Base-by-base conservation (phyloP, 2,113 vertebrate species). In the Corydoras sp. region DNA sequence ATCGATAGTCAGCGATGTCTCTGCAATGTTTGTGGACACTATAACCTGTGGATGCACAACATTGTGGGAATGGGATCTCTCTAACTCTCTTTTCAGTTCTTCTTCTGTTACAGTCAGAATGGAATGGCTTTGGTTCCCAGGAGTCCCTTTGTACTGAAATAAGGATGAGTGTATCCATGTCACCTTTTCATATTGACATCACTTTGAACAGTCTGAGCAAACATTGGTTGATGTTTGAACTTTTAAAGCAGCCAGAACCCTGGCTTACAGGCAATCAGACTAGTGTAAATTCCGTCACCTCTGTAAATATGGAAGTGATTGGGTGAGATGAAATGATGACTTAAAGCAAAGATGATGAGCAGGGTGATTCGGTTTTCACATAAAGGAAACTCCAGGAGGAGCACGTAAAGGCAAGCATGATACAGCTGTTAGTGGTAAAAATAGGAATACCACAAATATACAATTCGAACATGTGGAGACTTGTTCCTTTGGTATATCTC, bases 1-100 rank as follows among this genome's bases (percentile, higher is more conserved):
- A 58, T 98, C 95, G 81, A 98, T 98, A 85, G 95, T 97, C 85
- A 99, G 89, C 67, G 96, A 99, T 1, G 95, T 99, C 87, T 99
- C 96, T 0, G 95, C 96, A 53, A 97, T 99, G 83, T 98, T 99
- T 80, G 95, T 98, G 60, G 96, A 99, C 74, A 98, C 96, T 58
- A 98, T 94, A 11, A 97, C 94, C 96, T 98, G 83, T 79, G 56
- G 3, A 75, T 80, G 79, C 77, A 10, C 54, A 82, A 78, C 78
- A 73, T 43, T 56, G 67, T 56, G 67, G 15, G 10, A 18, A 68
- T 30, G 51, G 43, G 29, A 29, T 5, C 53, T 24, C 18, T 24
- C 64, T 53, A 68, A 60, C 18, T 11, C 65, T 56, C 68, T 31
- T 56, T 62, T 31, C 32, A 55, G 24, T 24, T 32, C 12, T 6